Conservation (phyloP, 53 echinoderm and acorn worm genomes). For the Crossaster papposus region DNA sequence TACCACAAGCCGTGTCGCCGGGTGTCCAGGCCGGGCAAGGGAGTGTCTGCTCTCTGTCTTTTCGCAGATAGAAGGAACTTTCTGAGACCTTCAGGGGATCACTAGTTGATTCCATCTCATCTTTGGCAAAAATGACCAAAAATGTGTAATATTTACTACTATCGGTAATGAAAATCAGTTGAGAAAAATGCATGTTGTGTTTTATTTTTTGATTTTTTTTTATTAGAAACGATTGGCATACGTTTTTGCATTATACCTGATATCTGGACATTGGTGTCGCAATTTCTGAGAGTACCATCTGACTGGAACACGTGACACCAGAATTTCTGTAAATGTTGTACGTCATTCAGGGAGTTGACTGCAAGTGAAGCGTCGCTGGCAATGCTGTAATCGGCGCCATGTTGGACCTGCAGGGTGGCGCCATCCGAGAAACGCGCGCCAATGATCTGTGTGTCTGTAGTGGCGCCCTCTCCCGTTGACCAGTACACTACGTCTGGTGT, state of each 20-base stretch:
- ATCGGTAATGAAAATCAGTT: too few species aligned
- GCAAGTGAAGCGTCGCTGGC: neutral
- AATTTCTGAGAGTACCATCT: constrained; percentile 7
- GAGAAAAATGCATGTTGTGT: neutral
- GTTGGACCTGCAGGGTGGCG: constrained; percentile 8
- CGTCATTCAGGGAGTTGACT: constrained; percentile 2
- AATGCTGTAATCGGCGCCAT: constrained; percentile 15
- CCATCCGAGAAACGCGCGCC: constrained; percentile 19
- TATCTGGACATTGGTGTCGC: constrained; percentile 18
- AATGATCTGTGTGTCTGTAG: constrained; percentile 12
- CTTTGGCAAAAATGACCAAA: neutral
- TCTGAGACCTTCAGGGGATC: neutral
- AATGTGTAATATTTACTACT: neutral
- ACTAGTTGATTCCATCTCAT: neutral
- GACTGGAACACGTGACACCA: constrained; percentile 32
- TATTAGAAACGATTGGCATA: neutral
- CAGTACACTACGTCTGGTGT: constrained; percentile 19
- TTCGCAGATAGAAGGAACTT: constrained; percentile 5
- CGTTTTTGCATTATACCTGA: neutral
- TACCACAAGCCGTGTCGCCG: neutral
- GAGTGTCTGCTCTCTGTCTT: neutral
- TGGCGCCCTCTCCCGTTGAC: constrained; percentile 36
- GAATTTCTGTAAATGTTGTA: neutral
- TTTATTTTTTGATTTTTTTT: neutral
- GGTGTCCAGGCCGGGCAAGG: neutral